Evolutionary conservation across 2,797 vertebrate species (phyloP).

Genomic region (Eospalax fontanierii): DNA sequence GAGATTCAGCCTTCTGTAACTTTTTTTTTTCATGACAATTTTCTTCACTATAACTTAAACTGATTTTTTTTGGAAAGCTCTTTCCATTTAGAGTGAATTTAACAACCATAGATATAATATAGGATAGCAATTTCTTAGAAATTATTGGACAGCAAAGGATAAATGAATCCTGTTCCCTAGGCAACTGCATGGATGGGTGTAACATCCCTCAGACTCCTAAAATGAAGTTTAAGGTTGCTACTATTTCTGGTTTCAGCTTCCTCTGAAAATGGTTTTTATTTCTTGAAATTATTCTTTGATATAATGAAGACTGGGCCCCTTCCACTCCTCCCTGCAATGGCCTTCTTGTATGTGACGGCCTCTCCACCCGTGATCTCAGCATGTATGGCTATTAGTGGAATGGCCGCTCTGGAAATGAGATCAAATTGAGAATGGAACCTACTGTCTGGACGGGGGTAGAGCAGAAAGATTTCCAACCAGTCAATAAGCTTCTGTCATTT

Average conservation of each 20-base stretch:
- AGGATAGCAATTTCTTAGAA: slow-evolving; percentile 74
- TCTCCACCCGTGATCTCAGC: slow-evolving; percentile 71
- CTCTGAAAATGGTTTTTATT: slow-evolving; percentile 72
- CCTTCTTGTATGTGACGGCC: background rate
- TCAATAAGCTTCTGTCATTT: slow-evolving; percentile 23
- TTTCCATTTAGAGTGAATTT: slow-evolving; percentile 73
- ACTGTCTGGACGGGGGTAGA: background rate
- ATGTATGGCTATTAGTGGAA: slow-evolving; percentile 26
- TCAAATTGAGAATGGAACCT: slow-evolving; percentile 23
- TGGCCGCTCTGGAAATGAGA: slow-evolving; percentile 49
- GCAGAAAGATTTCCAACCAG: background rate
- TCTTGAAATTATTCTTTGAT: slow-evolving; percentile 72
- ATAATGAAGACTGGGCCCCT: slow-evolving; percentile 65
- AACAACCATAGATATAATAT: slow-evolving; percentile 68
- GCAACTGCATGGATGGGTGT: slow-evolving; percentile 67
- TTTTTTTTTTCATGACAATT: slow-evolving; percentile 75
- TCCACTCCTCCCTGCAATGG: background rate
- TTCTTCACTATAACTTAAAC: slow-evolving; percentile 56
- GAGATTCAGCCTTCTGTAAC: slow-evolving; percentile 54
- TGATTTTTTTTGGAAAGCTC: slow-evolving; percentile 59
- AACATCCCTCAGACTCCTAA: slow-evolving; percentile 66
- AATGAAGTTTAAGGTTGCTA: slow-evolving; percentile 77
- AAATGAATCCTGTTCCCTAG: slow-evolving; percentile 79
- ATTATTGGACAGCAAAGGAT: slow-evolving; percentile 75
- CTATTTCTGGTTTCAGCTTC: slow-evolving; percentile 80